Conservation (phyloP, 2,888 invertebrate genomes). For the Hypena proboscidalis region DNA sequence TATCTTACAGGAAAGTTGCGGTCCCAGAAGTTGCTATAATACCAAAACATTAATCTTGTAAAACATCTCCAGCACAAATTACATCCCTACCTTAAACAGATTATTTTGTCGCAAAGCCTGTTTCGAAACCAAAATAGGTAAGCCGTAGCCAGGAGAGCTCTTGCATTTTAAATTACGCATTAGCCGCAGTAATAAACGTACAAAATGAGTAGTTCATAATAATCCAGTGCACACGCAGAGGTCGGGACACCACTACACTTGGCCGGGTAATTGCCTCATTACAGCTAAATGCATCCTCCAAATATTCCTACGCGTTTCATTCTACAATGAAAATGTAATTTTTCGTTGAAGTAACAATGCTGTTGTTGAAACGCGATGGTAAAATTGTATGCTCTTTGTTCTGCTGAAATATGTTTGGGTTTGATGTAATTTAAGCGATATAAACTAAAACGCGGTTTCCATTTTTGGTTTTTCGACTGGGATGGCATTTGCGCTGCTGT, state of each 20-base stretch:
- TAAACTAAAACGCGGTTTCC: too few species aligned
- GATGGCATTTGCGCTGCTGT: too few species aligned
- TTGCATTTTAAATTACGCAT: constrained; percentile 46
- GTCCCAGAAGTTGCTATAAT: too few species aligned
- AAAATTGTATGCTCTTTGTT: too few species aligned
- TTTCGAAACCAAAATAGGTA: constrained; percentile 17
- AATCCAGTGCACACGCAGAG: constrained; percentile 31
- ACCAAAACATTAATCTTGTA: background rate
- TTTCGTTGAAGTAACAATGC: background rate
- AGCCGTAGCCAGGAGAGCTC: constrained; percentile 24
- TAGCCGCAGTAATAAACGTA: constrained; percentile 41
- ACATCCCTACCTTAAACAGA: constrained; percentile 15
- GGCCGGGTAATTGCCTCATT: constrained; percentile 48
- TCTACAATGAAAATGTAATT: constrained; percentile 1
- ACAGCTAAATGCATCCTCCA: constrained; percentile 38
- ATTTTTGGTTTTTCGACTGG: too few species aligned
- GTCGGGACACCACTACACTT: constrained; percentile 33
- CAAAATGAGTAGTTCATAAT: constrained; percentile 48
- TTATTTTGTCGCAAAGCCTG: constrained; percentile 23
- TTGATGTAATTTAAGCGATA: too few species aligned
- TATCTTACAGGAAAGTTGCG: background rate
- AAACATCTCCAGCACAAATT: constrained; percentile 3
- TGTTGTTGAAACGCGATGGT: too few species aligned
- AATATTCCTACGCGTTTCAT: constrained; percentile 16
- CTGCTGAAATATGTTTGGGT: too few species aligned